A percentile compares a stretch with the other conserved stretches of the same genome.
phyloP scores from a whole-genome alignment of 2,113 vertebrate genomes.

The Dendrocopos noguchii region DNA sequence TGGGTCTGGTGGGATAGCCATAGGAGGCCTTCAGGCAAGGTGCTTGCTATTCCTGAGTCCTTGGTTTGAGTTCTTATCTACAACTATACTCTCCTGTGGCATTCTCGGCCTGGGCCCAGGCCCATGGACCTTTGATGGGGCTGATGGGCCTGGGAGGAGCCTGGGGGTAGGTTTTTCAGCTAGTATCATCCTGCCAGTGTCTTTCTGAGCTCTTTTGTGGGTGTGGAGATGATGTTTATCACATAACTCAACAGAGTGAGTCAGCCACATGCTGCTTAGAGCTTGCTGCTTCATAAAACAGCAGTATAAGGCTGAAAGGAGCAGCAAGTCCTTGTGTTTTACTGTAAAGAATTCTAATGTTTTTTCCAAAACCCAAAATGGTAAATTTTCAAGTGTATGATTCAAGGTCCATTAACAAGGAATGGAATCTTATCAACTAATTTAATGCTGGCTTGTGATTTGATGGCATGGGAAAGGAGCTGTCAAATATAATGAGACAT shows the following conservation, averaged over 20 bases:
- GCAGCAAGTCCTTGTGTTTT: background rate
- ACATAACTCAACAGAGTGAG: background rate
- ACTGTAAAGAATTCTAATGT: background rate
- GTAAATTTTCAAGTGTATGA: background rate
- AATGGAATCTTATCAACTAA: background rate
- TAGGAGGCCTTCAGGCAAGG: accelerated
- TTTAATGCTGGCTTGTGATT: background rate
- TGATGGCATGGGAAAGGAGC: background rate
- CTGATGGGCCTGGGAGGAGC: background rate
- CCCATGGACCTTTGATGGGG: background rate
- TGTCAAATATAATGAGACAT: background rate
- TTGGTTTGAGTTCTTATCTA: background rate
- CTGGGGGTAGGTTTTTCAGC: background rate
- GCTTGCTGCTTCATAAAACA: background rate
- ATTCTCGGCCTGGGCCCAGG: background rate
- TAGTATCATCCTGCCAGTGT: background rate
- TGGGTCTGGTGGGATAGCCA: background rate
- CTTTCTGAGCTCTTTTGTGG: background rate
- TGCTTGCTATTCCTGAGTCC: background rate
- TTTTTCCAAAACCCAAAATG: background rate
- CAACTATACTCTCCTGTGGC: background rate
- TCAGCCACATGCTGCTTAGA: background rate
- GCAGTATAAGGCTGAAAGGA: background rate
- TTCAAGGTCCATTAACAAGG: background rate
- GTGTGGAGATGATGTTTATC: background rate